Base-by-base conservation (phyloP, 2,797 vertebrate species). In the Pseudomugil tenellus region DNA sequence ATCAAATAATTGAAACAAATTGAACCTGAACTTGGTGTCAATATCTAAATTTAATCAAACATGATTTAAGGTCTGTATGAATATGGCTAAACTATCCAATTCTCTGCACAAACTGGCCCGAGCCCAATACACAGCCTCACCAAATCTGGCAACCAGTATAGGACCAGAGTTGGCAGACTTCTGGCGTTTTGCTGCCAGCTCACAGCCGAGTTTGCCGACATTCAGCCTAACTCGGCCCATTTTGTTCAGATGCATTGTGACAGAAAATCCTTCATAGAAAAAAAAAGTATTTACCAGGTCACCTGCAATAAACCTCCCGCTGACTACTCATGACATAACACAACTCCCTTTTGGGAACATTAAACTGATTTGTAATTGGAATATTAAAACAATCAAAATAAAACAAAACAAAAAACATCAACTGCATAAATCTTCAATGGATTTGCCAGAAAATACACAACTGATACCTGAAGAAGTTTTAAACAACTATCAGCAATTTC, bases 301-400 rank as follows among this genome's bases (percentile, higher is more conserved):
- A 67, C 43, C 53, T 17, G 63, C 52, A 64, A 70, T 72, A 72
- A 81, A 76, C 37, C 54, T 58, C 23, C 43, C 25, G 9, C 55
- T 70, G 61, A 57, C 66, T 16, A 52, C 37, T 49, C 67, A 59
- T 66, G 61, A 67, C 72, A 80, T 55, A 60, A 26, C 70, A 59
- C 0, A 49, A 60, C 54, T 74, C 63, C n/a, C 61, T n/a, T 46
- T 13, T 21, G 57, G 32, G 56, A 39, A 76, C 39, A 77, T 85
- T 65, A 79, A 67, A 79, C 48, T 85, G 74, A 84, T 77, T 74
- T 81, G 57, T 66, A n/a, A n/a, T n/a, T n/a, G n/a, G n/a, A n/a
- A n/a, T n/a, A n/a, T n/a, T n/a, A n/a, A n/a, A n/a, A n/a, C n/a
- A n/a, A n/a, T n/a, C n/a, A n/a, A n/a, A n/a, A n/a, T n/a, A n/a